A percentile compares a stretch with the other conserved stretches of the same genome.
phyloP scores from a whole-genome alignment of 1,140 invertebrate genomes.

The Heliothis subflexa region DNA sequence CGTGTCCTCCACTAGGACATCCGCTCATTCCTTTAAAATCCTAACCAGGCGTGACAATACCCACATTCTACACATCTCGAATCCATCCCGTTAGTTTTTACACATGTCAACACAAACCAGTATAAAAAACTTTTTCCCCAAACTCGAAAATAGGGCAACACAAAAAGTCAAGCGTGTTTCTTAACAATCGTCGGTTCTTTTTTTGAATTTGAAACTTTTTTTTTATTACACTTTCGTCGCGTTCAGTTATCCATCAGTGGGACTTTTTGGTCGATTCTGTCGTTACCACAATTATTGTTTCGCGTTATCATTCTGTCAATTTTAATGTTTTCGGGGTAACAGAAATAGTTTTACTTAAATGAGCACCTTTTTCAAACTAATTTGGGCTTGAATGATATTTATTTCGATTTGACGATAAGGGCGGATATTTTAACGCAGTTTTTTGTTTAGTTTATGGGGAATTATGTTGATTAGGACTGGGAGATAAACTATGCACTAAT shows the following conservation, averaged over 20 bases:
- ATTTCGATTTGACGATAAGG: slow-evolving; percentile 40
- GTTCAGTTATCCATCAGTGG: slow-evolving; percentile 64
- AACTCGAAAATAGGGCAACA: slow-evolving; percentile 43
- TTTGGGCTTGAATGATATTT: slow-evolving; percentile 44
- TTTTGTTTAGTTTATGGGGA: slow-evolving; percentile 12
- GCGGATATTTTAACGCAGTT: slow-evolving; percentile 13
- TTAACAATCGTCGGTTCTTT: slow-evolving; percentile 62
- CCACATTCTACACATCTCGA: slow-evolving; percentile 20
- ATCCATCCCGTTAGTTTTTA: slow-evolving; percentile 28
- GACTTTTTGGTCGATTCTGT: slow-evolving; percentile 64
- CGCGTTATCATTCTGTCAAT: slow-evolving; percentile 70
- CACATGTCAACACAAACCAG: slow-evolving; percentile 23
- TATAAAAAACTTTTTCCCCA: slow-evolving; percentile 36
- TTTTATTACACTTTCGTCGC: slow-evolving; percentile 37
- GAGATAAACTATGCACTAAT: not conserved
- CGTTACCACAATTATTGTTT: slow-evolving; percentile 72
- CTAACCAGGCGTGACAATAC: slow-evolving; percentile 24
- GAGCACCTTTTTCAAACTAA: slow-evolving; percentile 40
- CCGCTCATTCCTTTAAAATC: slow-evolving; percentile 21
- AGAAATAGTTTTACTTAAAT: slow-evolving; percentile 53
- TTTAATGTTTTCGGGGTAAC: slow-evolving; percentile 45
- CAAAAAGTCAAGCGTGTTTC: slow-evolving; percentile 48
- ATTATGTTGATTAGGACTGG: not conserved
- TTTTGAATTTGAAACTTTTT: slow-evolving; percentile 50
- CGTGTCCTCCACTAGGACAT: slow-evolving; percentile 19